These are phyloP conservation scores for Choloepus didactylus DNA, from an alignment of 2,797 vertebrate species.

Conservation along the genomic window DNA sequence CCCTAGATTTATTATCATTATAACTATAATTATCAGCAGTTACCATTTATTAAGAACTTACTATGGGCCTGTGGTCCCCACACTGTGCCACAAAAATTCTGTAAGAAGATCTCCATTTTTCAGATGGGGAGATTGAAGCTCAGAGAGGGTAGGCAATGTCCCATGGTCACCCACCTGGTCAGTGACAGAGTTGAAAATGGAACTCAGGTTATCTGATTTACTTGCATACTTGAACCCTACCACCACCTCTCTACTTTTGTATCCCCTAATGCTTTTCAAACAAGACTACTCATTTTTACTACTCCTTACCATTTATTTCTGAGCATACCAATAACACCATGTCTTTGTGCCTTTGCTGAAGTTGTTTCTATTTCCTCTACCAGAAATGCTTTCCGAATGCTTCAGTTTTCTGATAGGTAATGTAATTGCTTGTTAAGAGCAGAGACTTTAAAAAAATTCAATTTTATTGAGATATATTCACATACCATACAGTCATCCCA, in stretches of 20 bases:
- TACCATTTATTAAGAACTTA: constrained; percentile 21
- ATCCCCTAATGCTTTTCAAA: constrained; percentile 14
- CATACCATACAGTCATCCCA: too few relatives aligned
- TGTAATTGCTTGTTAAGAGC: neutral
- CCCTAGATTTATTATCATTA: neutral
- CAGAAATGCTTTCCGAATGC: neutral
- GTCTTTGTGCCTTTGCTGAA: constrained; percentile 24
- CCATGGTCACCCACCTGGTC: neutral
- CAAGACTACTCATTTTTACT: neutral
- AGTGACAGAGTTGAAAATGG: neutral
- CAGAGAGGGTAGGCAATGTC: neutral
- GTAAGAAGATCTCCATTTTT: neutral
- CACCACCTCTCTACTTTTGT: neutral
- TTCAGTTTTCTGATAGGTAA: neutral
- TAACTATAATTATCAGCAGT: neutral
- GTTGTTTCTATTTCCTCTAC: neutral
- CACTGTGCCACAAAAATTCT: neutral
- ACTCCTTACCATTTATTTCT: neutral
- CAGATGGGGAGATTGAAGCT: neutral
- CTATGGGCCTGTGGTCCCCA: neutral
- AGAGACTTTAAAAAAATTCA: neutral
- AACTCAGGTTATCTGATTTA: neutral
- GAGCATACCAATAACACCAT: neutral
- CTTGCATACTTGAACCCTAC: neutral
- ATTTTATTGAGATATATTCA: too few relatives aligned